Conservation (phyloP, 1,140 invertebrate species). For the Pachyrhynchus sulphureomaculatus region DNA sequence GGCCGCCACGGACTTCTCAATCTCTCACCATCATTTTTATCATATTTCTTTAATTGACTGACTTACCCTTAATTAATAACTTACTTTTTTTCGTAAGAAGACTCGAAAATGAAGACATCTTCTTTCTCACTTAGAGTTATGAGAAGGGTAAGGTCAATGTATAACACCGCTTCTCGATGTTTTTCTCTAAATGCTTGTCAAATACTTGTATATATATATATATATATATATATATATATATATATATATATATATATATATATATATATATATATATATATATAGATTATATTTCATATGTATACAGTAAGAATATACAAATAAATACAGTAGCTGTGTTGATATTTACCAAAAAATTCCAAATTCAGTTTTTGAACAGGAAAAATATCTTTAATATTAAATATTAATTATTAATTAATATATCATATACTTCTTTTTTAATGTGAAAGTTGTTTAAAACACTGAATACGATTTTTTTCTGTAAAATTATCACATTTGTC, state of each 20-base stretch:
- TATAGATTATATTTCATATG: no score
- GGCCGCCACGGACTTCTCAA: background rate
- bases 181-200: slow-evolving; percentile 1
- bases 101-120: slow-evolving; percentile 71
- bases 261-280: slow-evolving; percentile 12
- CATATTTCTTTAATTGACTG: no score
- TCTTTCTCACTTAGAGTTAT: slow-evolving; percentile 75
- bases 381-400: no score
- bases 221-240: slow-evolving; percentile 7
- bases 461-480: no score
- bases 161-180: slow-evolving; percentile 4
- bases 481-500: no score
- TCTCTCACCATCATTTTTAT: slow-evolving; percentile 6
- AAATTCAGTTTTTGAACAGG: no score
- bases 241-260: slow-evolving; percentile 11
- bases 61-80: background rate
- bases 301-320: no score
- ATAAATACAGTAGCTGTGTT: no score
- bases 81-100: slow-evolving; percentile 21
- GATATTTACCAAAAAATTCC: no score
- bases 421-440: no score
- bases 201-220: background rate
- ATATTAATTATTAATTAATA: no score
- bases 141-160: slow-evolving; percentile 66
- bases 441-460: no score